These are phyloP conservation scores for Platerodrilus igneus DNA, from an alignment of 2,888 invertebrate genomes.

Conservation along the genomic window DNA sequence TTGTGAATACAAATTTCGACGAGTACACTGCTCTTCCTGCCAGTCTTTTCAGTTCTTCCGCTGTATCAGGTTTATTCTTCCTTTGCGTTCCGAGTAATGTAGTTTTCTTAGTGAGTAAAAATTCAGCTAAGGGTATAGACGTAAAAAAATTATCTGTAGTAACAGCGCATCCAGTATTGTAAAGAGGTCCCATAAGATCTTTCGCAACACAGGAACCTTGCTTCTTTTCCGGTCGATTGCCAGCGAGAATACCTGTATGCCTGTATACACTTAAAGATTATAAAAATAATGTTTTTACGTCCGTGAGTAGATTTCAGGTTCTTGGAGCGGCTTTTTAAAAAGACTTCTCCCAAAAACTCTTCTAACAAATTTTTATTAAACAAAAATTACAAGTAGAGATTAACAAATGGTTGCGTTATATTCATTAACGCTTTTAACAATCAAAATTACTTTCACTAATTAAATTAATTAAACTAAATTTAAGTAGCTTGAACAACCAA, in stretches of 20 bases:
- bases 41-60: conserved; percentile 6
- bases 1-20: conserved; percentile 12
- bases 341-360: too few relatives aligned
- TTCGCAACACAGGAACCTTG: conserved; percentile 33
- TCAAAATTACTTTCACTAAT: too few relatives aligned
- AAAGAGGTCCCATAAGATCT: conserved; percentile 23
- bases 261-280: conserved; percentile 16
- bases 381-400: too few relatives aligned
- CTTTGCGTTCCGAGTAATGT: conserved; percentile 26
- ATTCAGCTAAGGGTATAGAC: conserved; percentile 23
- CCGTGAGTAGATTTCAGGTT: too few relatives aligned
- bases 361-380: too few relatives aligned
- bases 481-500: too few relatives aligned
- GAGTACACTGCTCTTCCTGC: conserved; percentile 6
- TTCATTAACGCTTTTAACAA: too few relatives aligned
- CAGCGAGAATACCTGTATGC: conserved; percentile 26
- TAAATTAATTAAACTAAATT: too few relatives aligned
- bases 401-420: too few relatives aligned
- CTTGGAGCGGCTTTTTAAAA: too few relatives aligned
- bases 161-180: conserved; percentile 32
- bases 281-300: conserved; percentile 9
- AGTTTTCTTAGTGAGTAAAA: conserved; percentile 25
- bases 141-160: conserved; percentile 29
- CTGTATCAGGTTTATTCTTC: conserved; percentile 24
- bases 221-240: conserved; percentile 27